Evolutionary conservation across 2,888 invertebrate species (phyloP).

Genomic region (Spilarctia lutea): DNA sequence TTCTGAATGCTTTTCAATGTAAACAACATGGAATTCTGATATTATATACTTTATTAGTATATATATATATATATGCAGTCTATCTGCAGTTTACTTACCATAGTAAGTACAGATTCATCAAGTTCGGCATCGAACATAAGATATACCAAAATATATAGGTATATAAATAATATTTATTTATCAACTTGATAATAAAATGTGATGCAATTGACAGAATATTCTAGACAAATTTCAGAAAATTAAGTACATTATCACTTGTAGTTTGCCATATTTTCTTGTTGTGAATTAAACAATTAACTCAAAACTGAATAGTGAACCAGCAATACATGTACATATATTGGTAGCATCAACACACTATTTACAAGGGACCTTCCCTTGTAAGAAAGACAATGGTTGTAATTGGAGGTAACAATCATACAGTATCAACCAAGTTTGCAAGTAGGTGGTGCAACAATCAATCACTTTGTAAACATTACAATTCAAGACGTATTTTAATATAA

Average conservation of each 20-base stretch:
- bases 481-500: conserved; percentile 18
- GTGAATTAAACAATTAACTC: neutral
- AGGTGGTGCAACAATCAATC: conserved; percentile 35
- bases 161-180: neutral
- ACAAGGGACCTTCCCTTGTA: conserved; percentile 18
- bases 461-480: conserved; percentile 32
- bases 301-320: neutral
- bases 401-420: conserved; percentile 51
- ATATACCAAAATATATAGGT: neutral
- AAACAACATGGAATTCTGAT: too few species aligned
- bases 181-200: neutral
- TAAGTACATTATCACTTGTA: neutral
- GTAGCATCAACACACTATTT: neutral
- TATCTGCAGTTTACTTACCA: neutral
- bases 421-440: conserved; percentile 51
- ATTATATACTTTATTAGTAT: neutral
- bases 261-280: neutral
- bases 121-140: neutral
- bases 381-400: conserved; percentile 53
- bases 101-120: neutral
- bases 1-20: too few species aligned
- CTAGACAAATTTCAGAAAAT: neutral
- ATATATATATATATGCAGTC: neutral
- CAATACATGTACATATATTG: neutral
- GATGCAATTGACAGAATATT: neutral